Percentiles rank a stretch among this genome's conserved stretches.
Evolutionary conservation across 2,113 vertebrate genomes (phyloP).

Genomic region (Myxocyprinus asiaticus): DNA sequence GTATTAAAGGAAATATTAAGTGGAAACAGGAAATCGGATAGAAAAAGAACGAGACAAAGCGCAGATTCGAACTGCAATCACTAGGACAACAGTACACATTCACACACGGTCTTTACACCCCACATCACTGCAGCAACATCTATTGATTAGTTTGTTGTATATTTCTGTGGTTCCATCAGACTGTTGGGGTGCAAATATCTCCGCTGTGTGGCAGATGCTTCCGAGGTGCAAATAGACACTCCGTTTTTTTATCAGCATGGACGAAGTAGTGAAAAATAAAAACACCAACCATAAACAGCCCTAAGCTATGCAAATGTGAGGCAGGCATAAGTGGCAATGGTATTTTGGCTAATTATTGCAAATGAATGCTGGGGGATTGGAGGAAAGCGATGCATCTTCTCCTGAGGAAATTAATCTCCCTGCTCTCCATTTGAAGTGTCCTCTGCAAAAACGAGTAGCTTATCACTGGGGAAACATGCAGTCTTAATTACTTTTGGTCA

Average conservation of each 20-base stretch:
- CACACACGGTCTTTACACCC: no score
- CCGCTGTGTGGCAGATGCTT: no score
- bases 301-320: constrained; percentile 62
- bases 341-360: constrained; percentile 73
- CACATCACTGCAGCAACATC: no score
- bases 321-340: constrained; percentile 53
- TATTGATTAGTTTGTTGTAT: no score
- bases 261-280: neutral
- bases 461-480: constrained; percentile 72
- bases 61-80: no score
- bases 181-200: no score
- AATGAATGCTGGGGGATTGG: constrained; percentile 72
- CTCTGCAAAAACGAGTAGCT: constrained; percentile 64
- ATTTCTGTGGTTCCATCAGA: no score
- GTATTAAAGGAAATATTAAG: no score
- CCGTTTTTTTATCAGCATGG: neutral
- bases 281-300: neutral
- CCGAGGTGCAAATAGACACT: no score
- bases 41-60: no score
- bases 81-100: no score
- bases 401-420: constrained; percentile 72
- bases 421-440: constrained; percentile 71
- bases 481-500: constrained; percentile 68
- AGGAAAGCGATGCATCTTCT: constrained; percentile 68
- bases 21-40: no score